Base-by-base conservation (phyloP, 2,888 invertebrate species). In the Tricholauxania praeusta region DNA sequence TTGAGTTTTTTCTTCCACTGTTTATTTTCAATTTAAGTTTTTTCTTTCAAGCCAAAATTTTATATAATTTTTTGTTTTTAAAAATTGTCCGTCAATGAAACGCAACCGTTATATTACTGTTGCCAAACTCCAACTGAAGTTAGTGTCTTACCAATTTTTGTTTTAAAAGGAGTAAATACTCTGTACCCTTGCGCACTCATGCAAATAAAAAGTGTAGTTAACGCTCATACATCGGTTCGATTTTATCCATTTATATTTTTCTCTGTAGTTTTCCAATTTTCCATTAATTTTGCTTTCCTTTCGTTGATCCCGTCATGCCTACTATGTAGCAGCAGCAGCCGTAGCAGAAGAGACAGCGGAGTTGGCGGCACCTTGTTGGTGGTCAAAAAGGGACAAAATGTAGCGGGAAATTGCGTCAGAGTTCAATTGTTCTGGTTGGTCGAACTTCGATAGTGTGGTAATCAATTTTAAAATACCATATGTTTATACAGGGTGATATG, bases 361-460 rank as follows among this genome's bases (percentile, higher is more conserved):
- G 19, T 12, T 15, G 12, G 39, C 22, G 64, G 72, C 71, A 15
- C 39, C 55, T n/a, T n/a, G 15, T 67, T 47, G 28, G 14, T 17
- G 48, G 68, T 59, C n/a, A 19, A 59, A 55, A 62, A 51, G 57
- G 57, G 70, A 60, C 55, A 74, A 70, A 64, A 63, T 28, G 68
- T 59, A 69, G 55, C 19, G 49, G 22, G 14, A 10, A 28, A 12
- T 60, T 59, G 60, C 39, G 28, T 32, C 69, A 39, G 60, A 69
- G 69, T 62, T 69, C 78, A 75, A 76, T 77, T 80, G 84, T 85
- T 84, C 83, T 82, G 85, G 82, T 84, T 82, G 84, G 84, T 79
- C 81, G 82, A 82, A 70, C 75, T 81, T 78, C 76, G 77, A 69
- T 75, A 76, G 48, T 57, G 47, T 47, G 39, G 47, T 49, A 57